A percentile compares a stretch with the other conserved stretches of the same genome.
These are phyloP conservation scores for Heliconius melpomene DNA, from an alignment of 1,140 invertebrate genomes.

Conservation along the genomic window DNA sequence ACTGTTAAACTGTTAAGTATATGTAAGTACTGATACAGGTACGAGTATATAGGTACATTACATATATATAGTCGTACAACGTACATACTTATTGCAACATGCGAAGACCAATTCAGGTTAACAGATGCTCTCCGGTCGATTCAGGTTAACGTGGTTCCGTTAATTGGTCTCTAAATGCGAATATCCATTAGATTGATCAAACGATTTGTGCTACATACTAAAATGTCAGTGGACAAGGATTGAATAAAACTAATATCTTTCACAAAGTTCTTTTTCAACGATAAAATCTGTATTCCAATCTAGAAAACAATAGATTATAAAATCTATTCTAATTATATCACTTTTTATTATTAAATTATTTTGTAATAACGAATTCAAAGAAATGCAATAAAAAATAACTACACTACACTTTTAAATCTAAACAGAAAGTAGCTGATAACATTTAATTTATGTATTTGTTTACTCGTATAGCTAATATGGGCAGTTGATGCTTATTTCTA, in stretches of 20 bases:
- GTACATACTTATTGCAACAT: slow-evolving; percentile 15
- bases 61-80: neutral
- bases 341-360: too few species aligned
- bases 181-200: slow-evolving; percentile 37
- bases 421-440: neutral
- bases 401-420: neutral
- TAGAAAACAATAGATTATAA: neutral
- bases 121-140: slow-evolving; percentile 34
- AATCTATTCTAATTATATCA: too few species aligned
- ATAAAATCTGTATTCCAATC: too few species aligned
- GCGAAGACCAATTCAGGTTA: slow-evolving; percentile 37
- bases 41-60: too few species aligned
- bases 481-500: neutral
- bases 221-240: neutral
- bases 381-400: neutral
- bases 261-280: too few species aligned
- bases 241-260: neutral
- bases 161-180: slow-evolving; percentile 38
- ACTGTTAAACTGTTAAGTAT: slow-evolving; percentile 4
- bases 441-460: neutral
- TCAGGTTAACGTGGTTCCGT: slow-evolving; percentile 36
- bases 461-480: neutral
- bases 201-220: slow-evolving; percentile 17
- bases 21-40: neutral
- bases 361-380: neutral